A percentile compares a stretch with the other conserved stretches of the same genome.
These are phyloP conservation scores for Hafferia zeledoni DNA, from an alignment of 2,797 vertebrate genomes.

Conservation along the genomic window DNA sequence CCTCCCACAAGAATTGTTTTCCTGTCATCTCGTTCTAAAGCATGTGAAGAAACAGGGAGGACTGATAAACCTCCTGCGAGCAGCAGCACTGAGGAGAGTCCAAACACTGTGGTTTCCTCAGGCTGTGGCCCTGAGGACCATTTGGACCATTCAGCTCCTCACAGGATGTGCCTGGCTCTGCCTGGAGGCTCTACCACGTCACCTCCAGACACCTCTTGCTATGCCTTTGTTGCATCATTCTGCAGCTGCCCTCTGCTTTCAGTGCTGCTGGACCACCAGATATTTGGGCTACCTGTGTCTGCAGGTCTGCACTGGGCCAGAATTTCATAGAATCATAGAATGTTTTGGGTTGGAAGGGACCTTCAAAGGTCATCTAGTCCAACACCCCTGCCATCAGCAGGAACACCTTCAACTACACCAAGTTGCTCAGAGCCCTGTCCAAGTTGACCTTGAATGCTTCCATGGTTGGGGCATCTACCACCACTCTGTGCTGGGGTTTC, in stretches of 20 bases:
- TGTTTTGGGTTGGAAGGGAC: neutral
- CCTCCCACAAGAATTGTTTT: neutral
- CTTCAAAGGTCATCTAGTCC: neutral
- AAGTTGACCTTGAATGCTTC: neutral
- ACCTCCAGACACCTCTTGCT: neutral
- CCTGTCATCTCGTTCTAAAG: neutral
- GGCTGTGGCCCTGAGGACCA: neutral
- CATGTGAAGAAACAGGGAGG: fast-evolving
- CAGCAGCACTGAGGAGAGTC: neutral
- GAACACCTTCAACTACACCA: neutral
- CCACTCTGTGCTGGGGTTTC: neutral
- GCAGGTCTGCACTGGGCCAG: neutral
- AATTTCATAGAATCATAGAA: neutral
- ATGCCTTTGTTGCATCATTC: neutral
- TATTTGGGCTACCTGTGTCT: neutral
- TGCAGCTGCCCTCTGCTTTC: neutral
- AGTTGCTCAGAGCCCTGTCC: neutral
- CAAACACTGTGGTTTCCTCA: neutral
- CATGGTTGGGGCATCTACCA: neutral
- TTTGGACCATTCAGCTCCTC: neutral
- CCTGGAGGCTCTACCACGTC: neutral
- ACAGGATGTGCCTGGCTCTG: neutral
- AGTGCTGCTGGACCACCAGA: neutral
- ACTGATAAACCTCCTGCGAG: neutral
- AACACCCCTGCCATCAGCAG: neutral